Base-by-base conservation (phyloP, 2,888 invertebrate genomes). In the Drosophila mercatorum region DNA sequence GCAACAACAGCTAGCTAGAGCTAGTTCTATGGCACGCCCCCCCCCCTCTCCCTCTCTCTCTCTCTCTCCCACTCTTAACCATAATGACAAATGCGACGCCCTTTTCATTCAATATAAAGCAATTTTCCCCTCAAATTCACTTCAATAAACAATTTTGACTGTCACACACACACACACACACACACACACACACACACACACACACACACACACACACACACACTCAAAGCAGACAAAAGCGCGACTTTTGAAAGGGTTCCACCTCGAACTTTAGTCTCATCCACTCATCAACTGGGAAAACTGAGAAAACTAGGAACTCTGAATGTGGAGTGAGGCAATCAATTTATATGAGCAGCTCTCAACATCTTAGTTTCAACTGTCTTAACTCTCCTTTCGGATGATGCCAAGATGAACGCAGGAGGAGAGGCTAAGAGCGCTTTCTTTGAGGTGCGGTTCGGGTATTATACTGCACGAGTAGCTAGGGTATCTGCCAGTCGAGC, bases 61-160 rank as follows among this genome's bases (percentile, higher is more conserved):
- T 22, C 22, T 22, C 22, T 22, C 22, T 22, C 22, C 22, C 26
- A 26, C 46, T 71, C 3, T 34, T 34, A 34, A 2, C 34, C 34
- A 34, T 34, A 8, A 34, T 10, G 79, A 68, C 75, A 58, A 79
- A 64, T 78, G 71, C 72, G 72, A 73, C 82, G 76, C 74, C 79
- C 77, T 71, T 74, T 81, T 83, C 80, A 88, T 81, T 88, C 82
- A 82, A 83, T 88, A 85, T 85, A 85, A 85, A 85, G 85, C 85
- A 88, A 85, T 85, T 85, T 85, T 85, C 84, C 84, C 75, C 85
- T 88, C 66, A 85, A 88, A 85, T 85, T 88, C 84, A 85, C 88
- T 88, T 85, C 88, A 85, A 81, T 85, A 85, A 88, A 81, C 84
- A 88, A 85, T 85, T 88, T 78, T 65, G 66, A 52, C 62, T 65